Evolutionary conservation across 2,888 invertebrate genomes (phyloP), one percentile per base, ranked within the genome.

Genomic region (Cataglyphis altisquamis): DNA sequence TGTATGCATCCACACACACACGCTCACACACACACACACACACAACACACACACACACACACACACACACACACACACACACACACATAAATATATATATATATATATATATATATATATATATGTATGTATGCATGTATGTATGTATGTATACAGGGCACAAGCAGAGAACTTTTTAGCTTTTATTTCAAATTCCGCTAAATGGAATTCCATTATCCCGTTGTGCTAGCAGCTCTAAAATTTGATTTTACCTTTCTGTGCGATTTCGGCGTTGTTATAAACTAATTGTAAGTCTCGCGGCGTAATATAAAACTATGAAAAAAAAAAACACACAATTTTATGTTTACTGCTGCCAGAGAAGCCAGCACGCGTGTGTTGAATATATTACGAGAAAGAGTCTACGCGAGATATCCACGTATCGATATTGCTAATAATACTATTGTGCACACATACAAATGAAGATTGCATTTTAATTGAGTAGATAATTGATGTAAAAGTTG

Each of bases 181-280:
- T 66, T 74, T 64, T 48, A 64, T 32, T 48, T 15, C 21, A 67
- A 74, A 74, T 66, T 74, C 45, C 18, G 9, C 21, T 29, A 66
- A 48, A 64, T 41, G 29, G 77, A 55, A 77, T 77, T 15, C n/a
- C 21, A 77, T 77, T 68, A 70, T 72, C 41, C 41, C 25, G 45
- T 78, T 72, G 73, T 78, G 21, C 12, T 36, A 32, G 60, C 45
- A 36, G 45, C 32, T 72, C 36, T 57, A 70, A 48, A 78, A 60
- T 78, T 57, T 72, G 32, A 78, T 78, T 70, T 68, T 57, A 45
- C 45, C 60, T 32, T 57, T 77, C 32, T 60, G 18, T 60, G 57
- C 70, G 77, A 78, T 57, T 68, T 77, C 21, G 57, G 18, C 55
- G 41, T 29, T 29, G 21, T 21, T 57, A 41, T 55, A 57, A 70